Percentiles rank a stretch among this genome's conserved stretches.
These are phyloP conservation scores for Cylas formicarius DNA, from an alignment of 1,140 invertebrate species.

Conservation along the genomic window DNA sequence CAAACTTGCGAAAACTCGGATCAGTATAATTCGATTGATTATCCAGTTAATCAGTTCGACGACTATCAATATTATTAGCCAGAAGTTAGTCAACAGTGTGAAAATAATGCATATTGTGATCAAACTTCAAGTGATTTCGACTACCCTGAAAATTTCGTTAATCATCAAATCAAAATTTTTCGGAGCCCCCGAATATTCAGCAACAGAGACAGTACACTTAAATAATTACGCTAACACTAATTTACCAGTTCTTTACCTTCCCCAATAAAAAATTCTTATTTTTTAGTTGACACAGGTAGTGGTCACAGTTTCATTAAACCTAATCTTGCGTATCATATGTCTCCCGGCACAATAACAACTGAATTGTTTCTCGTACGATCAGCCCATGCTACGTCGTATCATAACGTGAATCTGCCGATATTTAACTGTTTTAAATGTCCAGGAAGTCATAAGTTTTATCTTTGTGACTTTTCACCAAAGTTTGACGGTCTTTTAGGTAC, in stretches of 20 bases:
- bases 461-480: constrained; percentile 9
- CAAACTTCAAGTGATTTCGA: no score
- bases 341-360: not conserved
- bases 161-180: no score
- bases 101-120: no score
- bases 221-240: constrained; percentile 5
- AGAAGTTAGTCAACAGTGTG: no score
- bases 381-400: constrained; percentile 12
- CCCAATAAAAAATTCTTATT: constrained; percentile 13
- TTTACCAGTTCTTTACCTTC: constrained; percentile 1
- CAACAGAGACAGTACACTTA: not conserved
- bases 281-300: constrained; percentile 23
- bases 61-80: no score
- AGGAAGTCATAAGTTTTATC: no score
- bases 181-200: no score
- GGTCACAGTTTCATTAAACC: constrained; percentile 17
- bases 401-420: constrained; percentile 5
- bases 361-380: constrained; percentile 18
- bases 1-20: no score
- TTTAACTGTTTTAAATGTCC: constrained; percentile 15
- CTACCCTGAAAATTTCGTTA: no score
- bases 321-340: constrained; percentile 11
- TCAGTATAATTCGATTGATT: no score
- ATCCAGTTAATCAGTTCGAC: no score
- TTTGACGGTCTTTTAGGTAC: constrained; percentile 8